phyloP scores from a whole-genome alignment of 2,888 invertebrate genomes.

The Drosophila macrospina region DNA sequence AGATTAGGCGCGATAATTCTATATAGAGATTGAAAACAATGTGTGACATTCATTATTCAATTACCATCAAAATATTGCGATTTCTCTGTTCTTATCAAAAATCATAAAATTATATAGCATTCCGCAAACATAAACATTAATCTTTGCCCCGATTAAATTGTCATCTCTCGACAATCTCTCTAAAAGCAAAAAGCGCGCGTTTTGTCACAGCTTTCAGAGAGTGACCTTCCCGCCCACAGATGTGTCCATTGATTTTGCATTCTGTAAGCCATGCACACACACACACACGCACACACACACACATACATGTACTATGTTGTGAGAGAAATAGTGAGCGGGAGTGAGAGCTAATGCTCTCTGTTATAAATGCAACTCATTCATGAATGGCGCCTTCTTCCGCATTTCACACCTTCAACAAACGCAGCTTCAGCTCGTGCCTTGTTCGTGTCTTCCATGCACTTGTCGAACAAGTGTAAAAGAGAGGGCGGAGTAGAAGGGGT shows the following conservation, averaged over 20 bases:
- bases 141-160: conserved; percentile 19
- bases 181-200: conserved; percentile 31
- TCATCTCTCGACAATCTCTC: conserved; percentile 1
- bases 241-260: conserved; percentile 65
- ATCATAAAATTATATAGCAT: not conserved
- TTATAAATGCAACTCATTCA: conserved; percentile 62
- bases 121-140: conserved; percentile 16
- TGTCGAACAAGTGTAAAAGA: conserved; percentile 18
- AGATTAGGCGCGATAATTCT: conserved; percentile 13
- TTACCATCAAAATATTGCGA: conserved; percentile 4
- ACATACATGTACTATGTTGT: conserved; percentile 2
- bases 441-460: conserved; percentile 32
- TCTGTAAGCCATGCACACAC: conserved; percentile 3
- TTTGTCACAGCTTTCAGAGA: conserved; percentile 32
- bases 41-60: conserved; percentile 4
- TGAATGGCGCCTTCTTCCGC: conserved; percentile 69
- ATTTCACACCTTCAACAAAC: conserved; percentile 60
- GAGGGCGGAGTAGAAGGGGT: not conserved
- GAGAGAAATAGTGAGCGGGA: conserved; percentile 7
- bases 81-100: conserved; percentile 10
- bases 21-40: conserved; percentile 20
- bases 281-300: conserved; percentile 8
- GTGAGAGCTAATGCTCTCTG: conserved; percentile 18
- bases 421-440: conserved; percentile 33
- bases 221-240: conserved; percentile 62